Percentiles rank a stretch among this genome's conserved stretches.
phyloP scores from a whole-genome alignment of 2,113 vertebrate genomes.

The Alces alces region DNA sequence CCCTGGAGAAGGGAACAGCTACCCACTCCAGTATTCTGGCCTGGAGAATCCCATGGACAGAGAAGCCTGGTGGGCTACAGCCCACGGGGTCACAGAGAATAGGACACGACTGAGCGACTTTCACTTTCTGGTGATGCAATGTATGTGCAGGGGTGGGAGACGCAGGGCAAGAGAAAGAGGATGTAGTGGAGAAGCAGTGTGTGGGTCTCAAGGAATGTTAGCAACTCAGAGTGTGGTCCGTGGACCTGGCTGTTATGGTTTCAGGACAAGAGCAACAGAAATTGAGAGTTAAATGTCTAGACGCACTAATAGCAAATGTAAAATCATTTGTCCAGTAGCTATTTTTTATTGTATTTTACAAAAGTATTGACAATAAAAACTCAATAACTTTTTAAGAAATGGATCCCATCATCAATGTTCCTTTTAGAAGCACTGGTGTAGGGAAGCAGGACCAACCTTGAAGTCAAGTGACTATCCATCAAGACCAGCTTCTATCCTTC shows the following conservation, averaged over 20 bases:
- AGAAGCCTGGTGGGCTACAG: neutral
- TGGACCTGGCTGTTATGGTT: no score
- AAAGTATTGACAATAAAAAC: neutral
- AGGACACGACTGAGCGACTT: neutral
- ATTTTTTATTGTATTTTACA: neutral
- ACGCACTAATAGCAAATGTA: neutral
- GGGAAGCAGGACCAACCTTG: neutral
- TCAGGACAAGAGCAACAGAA: neutral
- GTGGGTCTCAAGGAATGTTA: no score
- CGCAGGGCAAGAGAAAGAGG: neutral
- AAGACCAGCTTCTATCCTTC: neutral
- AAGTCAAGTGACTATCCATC: neutral
- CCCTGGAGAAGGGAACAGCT: neutral
- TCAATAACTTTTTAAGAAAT: neutral
- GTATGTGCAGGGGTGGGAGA: neutral
- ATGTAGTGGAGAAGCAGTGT: neutral
- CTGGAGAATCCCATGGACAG: neutral
- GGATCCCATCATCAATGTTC: neutral
- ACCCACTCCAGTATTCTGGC: neutral
- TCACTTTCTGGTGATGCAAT: neutral
- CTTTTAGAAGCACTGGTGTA: neutral
- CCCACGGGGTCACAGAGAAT: neutral
- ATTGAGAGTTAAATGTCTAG: neutral
- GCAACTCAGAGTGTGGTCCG: rapidly evolving
- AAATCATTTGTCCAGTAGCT: neutral